These are phyloP conservation scores for Gobio occitaniae DNA, from an alignment of 2,797 vertebrate genomes.

Conservation along the genomic window DNA sequence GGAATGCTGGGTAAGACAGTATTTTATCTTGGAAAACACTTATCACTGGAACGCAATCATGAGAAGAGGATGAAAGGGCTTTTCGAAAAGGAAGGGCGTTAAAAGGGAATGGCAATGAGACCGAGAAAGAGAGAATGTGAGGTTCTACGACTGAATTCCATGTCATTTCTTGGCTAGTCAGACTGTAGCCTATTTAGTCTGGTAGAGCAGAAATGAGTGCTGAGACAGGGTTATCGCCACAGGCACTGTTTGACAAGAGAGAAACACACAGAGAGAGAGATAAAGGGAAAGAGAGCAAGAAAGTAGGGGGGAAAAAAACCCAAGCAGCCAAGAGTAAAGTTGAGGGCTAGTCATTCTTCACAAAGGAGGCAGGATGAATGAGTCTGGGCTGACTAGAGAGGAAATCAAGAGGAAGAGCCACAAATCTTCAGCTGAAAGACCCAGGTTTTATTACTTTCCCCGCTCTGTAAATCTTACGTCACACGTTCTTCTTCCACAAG, in stretches of 20 bases:
- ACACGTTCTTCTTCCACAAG: slow-evolving; percentile 9
- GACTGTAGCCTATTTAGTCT: slow-evolving; percentile 53
- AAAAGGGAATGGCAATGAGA: slow-evolving; percentile 2
- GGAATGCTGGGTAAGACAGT: not conserved
- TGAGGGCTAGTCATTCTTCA: slow-evolving; percentile 63
- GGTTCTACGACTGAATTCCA: slow-evolving; percentile 41
- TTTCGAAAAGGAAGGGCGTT: slow-evolving; percentile 6
- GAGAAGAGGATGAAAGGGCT: slow-evolving; percentile 21
- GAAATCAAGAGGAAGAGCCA: slow-evolving; percentile 28
- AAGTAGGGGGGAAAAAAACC: not conserved
- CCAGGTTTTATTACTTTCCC: slow-evolving; percentile 44
- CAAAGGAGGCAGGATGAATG: slow-evolving; percentile 49
- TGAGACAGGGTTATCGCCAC: slow-evolving; percentile 39
- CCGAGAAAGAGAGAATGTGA: not conserved
- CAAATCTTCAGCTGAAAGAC: slow-evolving; percentile 47
- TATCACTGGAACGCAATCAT: not conserved
- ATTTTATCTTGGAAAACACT: slow-evolving; percentile 13
- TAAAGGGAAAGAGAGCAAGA: not conserved
- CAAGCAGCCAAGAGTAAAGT: slow-evolving; percentile 32
- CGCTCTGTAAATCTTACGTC: slow-evolving; percentile 42
- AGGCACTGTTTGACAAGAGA: slow-evolving; percentile 36
- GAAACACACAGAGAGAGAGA: slow-evolving; percentile 25
- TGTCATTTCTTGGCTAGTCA: slow-evolving; percentile 43
- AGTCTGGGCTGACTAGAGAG: slow-evolving; percentile 42
- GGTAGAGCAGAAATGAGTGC: slow-evolving; percentile 30